Evolutionary conservation across 2,113 vertebrate species (phyloP), one percentile per base, ranked within the genome.

Genomic region (Gasterosteus aculeatus): DNA sequence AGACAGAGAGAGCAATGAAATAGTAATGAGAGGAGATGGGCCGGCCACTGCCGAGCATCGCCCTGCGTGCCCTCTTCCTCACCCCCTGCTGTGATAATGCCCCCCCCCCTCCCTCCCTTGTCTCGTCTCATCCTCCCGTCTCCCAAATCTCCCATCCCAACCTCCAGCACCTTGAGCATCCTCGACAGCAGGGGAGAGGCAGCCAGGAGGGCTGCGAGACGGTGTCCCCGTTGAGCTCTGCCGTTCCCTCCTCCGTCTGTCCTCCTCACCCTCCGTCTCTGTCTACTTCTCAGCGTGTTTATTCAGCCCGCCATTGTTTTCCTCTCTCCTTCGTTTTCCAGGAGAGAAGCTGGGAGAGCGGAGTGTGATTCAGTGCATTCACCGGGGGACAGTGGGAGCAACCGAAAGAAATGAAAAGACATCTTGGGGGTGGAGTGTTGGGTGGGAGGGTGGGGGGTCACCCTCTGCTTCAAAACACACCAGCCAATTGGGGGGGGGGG

Each of bases 301-400:
- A 87, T 91, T 88, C 89, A 88, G 84, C 70, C 85, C 83, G 87
- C 72, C 87, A 87, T 92, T 90, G 87, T 92, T 77, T 26, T 89
- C 84, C 77, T 69, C 80, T 51, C 86, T 82, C 67, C 83, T 91
- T 78, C 22, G 2, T 75, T 87, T 87, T 82, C 81, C 22, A 26
- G 83, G 63, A 72, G 80, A 69, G 80, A 84, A 82, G 84, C 74
- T 86, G 65, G 0, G 66, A 57, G 69, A 71, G 85, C 41, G 10
- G 78, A 81, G 70, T 65, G 83, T 62, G 88, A 83, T 81, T 83
- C 74, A 51, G 10, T 53, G 57, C 77, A 75, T 90, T 91, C 84
- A 87, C 64, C 46, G 8, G 58, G 72, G 79, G 89, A 89, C 85
- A 89, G 83, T 86, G 80, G 83, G 83, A 80, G 80, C 84, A 44